A percentile compares a stretch with the other conserved stretches of the same genome.
Conservation (phyloP, 64 coral and sea anemone species). For the Pachyseris speciosa region DNA sequence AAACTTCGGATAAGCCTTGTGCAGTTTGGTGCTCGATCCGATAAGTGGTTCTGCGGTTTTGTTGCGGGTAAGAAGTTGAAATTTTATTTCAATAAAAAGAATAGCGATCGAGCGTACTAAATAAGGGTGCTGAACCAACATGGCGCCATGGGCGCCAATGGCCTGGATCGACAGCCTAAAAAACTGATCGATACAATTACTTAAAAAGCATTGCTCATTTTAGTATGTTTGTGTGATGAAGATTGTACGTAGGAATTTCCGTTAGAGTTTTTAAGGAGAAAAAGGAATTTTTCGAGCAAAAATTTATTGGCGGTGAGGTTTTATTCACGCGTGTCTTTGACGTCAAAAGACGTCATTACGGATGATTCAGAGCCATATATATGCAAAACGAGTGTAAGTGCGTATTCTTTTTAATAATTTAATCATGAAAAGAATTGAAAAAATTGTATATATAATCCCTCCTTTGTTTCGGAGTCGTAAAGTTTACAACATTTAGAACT, state of each 20-base stretch:
- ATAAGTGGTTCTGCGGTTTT: too few species aligned
- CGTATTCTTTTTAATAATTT: not conserved
- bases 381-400: not conserved
- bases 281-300: conserved; percentile 56
- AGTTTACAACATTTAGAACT: not conserved
- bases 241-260: not conserved
- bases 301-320: conserved; percentile 39
- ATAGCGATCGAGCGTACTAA: too few species aligned
- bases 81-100: too few species aligned
- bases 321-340: not conserved
- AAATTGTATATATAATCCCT: not conserved
- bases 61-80: too few species aligned
- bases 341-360: conserved; percentile 22
- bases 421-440: not conserved
- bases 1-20: too few species aligned
- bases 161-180: too few species aligned
- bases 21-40: too few species aligned
- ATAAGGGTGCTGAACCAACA: too few species aligned
- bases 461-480: not conserved
- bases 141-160: too few species aligned
- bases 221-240: not conserved
- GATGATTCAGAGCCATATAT: conserved; percentile 15
- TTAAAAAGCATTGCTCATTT: too few species aligned
- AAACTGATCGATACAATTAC: too few species aligned
- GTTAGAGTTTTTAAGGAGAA: conserved; percentile 41